Conservation (phyloP, 2,113 vertebrate species). For the Pseudorhombus dupliciocellatus region DNA sequence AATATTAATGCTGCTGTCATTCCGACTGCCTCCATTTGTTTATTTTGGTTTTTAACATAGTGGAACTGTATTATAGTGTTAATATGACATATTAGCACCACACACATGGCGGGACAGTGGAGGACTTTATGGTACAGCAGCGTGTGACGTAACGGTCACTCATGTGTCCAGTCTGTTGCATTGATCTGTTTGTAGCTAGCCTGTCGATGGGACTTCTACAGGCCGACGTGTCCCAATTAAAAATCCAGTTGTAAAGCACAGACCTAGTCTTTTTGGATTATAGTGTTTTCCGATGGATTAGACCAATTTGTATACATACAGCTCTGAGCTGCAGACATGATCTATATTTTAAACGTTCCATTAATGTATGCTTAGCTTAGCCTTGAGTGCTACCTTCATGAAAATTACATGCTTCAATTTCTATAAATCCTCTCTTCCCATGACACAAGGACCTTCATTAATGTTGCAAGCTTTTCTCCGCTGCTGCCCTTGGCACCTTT, state of each 20-base stretch:
- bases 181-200: constrained; percentile 58
- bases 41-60: neutral
- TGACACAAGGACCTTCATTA: too few relatives aligned
- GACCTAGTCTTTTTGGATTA: constrained; percentile 29
- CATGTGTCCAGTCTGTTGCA: constrained; percentile 60
- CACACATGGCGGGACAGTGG: neutral
- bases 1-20: constrained; percentile 19
- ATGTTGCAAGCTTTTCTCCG: too few relatives aligned
- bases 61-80: neutral
- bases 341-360: too few relatives aligned
- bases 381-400: too few relatives aligned
- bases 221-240: constrained; percentile 64
- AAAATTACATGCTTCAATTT: too few relatives aligned
- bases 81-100: neutral
- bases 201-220: constrained; percentile 28
- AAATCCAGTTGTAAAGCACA: constrained; percentile 48
- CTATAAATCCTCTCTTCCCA: too few relatives aligned
- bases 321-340: neutral
- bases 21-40: neutral
- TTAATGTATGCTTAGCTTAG: too few relatives aligned
- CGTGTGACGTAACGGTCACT: constrained; percentile 29
- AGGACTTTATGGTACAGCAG: neutral
- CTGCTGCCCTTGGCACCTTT: too few relatives aligned
- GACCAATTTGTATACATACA: too few relatives aligned
- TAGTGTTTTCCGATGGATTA: neutral